These are phyloP conservation scores for Pyrocoelia pectoralis DNA, from an alignment of 2,888 invertebrate species.

Conservation along the genomic window DNA sequence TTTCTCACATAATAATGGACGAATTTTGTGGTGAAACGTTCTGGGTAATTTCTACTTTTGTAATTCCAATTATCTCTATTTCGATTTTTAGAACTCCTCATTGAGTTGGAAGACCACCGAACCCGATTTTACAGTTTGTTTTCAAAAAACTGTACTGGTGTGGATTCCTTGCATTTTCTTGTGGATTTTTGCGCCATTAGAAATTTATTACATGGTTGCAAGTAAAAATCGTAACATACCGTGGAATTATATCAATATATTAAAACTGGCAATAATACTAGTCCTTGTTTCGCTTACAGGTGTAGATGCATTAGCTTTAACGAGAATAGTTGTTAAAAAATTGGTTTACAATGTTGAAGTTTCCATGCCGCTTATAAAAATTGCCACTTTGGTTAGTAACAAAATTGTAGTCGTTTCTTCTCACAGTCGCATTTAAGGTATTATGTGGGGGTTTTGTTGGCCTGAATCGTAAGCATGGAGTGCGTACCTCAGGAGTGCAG, in stretches of 20 bases:
- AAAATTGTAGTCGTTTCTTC: no score
- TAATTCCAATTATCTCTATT: constrained; percentile 40
- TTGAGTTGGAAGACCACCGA: constrained; percentile 81
- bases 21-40: constrained; percentile 80
- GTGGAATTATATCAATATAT: constrained; percentile 75
- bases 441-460: no score
- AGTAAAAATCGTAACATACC: constrained; percentile 83
- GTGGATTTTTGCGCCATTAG: constrained; percentile 79
- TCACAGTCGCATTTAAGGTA: constrained; percentile 80
- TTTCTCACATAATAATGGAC: constrained; percentile 64
- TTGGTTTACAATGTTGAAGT: constrained; percentile 74
- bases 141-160: constrained; percentile 87
- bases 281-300: constrained; percentile 72
- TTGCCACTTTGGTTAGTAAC: constrained; percentile 82
- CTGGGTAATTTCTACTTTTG: constrained; percentile 71
- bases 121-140: constrained; percentile 88
- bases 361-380: constrained; percentile 80
- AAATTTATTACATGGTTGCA: constrained; percentile 76
- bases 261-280: constrained; percentile 72
- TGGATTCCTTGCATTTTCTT: constrained; percentile 90
- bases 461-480: constrained; percentile 85
- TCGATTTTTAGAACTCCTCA: constrained; percentile 71
- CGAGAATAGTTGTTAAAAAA: constrained; percentile 43
- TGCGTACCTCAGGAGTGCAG: constrained; percentile 87
- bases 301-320: constrained; percentile 67